Conservation (phyloP, 2,888 invertebrate genomes). For the Herminia tarsipennalis region DNA sequence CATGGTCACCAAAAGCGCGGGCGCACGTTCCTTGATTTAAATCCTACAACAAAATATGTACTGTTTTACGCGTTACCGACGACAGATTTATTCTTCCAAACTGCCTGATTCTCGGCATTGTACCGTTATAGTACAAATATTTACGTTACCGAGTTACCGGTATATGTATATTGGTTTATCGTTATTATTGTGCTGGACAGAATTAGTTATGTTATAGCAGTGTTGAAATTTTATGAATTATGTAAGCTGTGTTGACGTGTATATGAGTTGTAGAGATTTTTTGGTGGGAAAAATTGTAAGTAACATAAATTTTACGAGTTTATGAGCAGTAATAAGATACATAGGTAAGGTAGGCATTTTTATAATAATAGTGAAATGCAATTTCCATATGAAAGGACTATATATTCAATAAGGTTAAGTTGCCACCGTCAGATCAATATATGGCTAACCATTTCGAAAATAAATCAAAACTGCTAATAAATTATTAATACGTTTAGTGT, state of each 20-base stretch:
- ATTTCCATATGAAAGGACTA: not conserved
- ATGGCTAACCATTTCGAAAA: no score
- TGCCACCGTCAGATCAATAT: no score
- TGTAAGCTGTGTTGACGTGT: slow-evolving; percentile 23
- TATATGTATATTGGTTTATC: slow-evolving; percentile 42
- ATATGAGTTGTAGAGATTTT: slow-evolving; percentile 15
- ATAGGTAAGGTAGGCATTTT: not conserved
- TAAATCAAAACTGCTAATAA: no score
- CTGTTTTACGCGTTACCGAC: slow-evolving; percentile 68
- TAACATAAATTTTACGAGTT: slow-evolving; percentile 5
- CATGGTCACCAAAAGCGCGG: slow-evolving; percentile 53
- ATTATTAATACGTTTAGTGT: no score
- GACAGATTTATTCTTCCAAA: slow-evolving; percentile 76
- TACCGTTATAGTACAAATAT: slow-evolving; percentile 68
- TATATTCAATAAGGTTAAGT: no score
- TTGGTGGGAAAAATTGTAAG: slow-evolving; percentile 8
- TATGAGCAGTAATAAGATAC: slow-evolving; percentile 3
- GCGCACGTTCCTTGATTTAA: slow-evolving; percentile 76
- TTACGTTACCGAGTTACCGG: slow-evolving; percentile 46
- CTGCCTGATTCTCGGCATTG: slow-evolving; percentile 68
- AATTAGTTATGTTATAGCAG: slow-evolving; percentile 44
- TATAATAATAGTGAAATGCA: not conserved
- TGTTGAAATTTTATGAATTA: slow-evolving; percentile 48
- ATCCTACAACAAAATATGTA: slow-evolving; percentile 75
- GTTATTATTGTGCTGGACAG: slow-evolving; percentile 40